phyloP scores from a whole-genome alignment of 2,888 invertebrate species.

The Subacronicta megacephala region DNA sequence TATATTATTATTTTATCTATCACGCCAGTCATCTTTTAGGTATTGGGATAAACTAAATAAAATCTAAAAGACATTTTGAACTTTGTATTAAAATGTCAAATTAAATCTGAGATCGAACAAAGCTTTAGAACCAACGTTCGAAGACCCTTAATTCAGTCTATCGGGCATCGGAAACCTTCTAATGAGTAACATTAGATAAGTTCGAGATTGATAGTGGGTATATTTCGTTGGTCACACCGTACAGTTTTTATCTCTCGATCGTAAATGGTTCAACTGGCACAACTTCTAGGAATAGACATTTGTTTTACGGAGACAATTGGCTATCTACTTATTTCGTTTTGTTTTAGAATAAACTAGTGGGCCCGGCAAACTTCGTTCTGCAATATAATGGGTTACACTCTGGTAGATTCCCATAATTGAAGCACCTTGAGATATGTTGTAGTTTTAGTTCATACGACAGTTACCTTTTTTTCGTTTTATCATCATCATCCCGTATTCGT shows the following conservation, averaged over 20 bases:
- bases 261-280: slow-evolving; percentile 47
- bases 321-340: slow-evolving; percentile 50
- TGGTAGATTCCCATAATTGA: too few species aligned
- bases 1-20: too few species aligned
- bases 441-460: too few species aligned
- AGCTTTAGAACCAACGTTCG: not conserved
- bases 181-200: slow-evolving; percentile 55
- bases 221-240: slow-evolving; percentile 49
- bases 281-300: slow-evolving; percentile 52
- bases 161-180: slow-evolving; percentile 42
- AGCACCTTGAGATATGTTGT: too few species aligned
- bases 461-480: too few species aligned
- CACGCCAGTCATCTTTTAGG: too few species aligned
- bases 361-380: too few species aligned
- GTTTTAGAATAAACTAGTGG: slow-evolving; percentile 21
- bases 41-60: too few species aligned
- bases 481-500: too few species aligned
- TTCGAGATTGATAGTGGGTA: slow-evolving; percentile 50
- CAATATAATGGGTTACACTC: too few species aligned
- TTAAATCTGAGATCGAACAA: not conserved
- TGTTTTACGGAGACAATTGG: slow-evolving; percentile 47
- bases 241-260: slow-evolving; percentile 49
- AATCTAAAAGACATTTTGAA: too few species aligned
- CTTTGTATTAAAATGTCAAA: too few species aligned
- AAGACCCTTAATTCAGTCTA: slow-evolving; percentile 9